Base-by-base conservation (phyloP, 2,888 invertebrate species). In the Tetropium fuscum region DNA sequence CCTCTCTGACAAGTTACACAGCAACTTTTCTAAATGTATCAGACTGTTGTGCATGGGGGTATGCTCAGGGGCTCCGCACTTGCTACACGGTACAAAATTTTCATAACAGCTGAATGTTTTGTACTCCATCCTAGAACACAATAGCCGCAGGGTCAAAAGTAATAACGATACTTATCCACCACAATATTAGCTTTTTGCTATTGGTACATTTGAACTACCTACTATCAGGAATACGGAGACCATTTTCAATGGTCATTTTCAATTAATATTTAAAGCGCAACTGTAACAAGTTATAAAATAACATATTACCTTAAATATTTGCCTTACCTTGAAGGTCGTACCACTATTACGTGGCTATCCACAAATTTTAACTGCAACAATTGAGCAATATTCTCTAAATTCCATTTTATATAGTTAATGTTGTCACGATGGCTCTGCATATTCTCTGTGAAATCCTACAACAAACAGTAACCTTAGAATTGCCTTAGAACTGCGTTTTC, bases 101-200 rank as follows among this genome's bases (percentile, higher is more conserved):
- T 92, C 91, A 78, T 89, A 96, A 76, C 94, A 93, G 77, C 92
- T 93, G 81, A 93, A 94, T 55, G 92, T 93, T 75, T 91, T 90
- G 73, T 90, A 88, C 77, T 91, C 90, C 87, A 93, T 92, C 80
- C 92, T 90, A 78, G 68, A 81, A 73, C 38, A 20, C 51, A 41
- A 22, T 11, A 32, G 43, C 8, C 15, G 25, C 11, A 6, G 45
- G 10, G n/a, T 27, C 27, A 10, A 27, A 27, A 2, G 27, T 27
- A 34, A 34, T 13, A 34, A 34, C 3, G 11, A 13, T 2, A n/a
- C n/a, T 27, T 27, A 27, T 27, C 2, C n/a, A n/a, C n/a, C n/a
- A n/a, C n/a, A n/a, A n/a, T n/a, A 27, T n/a, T 27, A 27, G 10
- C n/a, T n/a, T 27, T 27, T 2, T 2, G 2, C 6, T 27, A 27